Percentiles rank a stretch among this genome's conserved stretches.
Evolutionary conservation across 2,113 vertebrate genomes (phyloP).

Genomic region (Polyodon spathula): DNA sequence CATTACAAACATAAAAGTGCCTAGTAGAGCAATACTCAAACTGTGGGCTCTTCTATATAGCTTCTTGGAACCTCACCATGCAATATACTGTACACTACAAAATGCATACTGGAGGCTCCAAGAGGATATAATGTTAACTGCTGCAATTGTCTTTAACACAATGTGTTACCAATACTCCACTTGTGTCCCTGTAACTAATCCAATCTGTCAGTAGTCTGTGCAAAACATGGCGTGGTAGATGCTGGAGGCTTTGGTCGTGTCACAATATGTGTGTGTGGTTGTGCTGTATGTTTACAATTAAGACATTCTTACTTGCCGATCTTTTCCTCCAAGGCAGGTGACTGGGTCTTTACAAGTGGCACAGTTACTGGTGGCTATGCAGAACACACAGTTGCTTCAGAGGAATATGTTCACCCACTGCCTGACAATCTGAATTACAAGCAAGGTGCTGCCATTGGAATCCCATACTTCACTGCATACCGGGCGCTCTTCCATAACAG

Average conservation of each 20-base stretch:
- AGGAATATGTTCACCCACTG: constrained; percentile 58
- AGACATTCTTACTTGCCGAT: background rate
- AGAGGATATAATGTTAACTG: too few relatives aligned
- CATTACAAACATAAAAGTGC: too few relatives aligned
- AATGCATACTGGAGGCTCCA: too few relatives aligned
- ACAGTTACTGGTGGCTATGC: constrained; percentile 78
- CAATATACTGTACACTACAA: too few relatives aligned
- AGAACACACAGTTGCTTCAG: constrained; percentile 65
- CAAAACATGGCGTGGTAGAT: too few relatives aligned
- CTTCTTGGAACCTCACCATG: too few relatives aligned
- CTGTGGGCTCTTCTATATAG: too few relatives aligned
- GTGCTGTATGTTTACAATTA: background rate
- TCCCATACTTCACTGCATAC: constrained; percentile 87
- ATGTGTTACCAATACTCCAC: background rate
- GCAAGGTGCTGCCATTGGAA: constrained; percentile 77
- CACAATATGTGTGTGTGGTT: background rate
- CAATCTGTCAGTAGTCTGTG: too few relatives aligned
- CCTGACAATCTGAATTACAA: constrained; percentile 59
- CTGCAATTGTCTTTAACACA: too few relatives aligned
- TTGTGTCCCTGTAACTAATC: too few relatives aligned
- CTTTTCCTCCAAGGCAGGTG: constrained; percentile 60
- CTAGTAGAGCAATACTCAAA: too few relatives aligned
- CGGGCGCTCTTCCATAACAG: constrained; percentile 68
- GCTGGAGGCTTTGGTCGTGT: background rate
- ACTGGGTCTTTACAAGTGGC: constrained; percentile 71